Conservation (phyloP, 2,797 vertebrate genomes). For the Sebastes umbrosus region DNA sequence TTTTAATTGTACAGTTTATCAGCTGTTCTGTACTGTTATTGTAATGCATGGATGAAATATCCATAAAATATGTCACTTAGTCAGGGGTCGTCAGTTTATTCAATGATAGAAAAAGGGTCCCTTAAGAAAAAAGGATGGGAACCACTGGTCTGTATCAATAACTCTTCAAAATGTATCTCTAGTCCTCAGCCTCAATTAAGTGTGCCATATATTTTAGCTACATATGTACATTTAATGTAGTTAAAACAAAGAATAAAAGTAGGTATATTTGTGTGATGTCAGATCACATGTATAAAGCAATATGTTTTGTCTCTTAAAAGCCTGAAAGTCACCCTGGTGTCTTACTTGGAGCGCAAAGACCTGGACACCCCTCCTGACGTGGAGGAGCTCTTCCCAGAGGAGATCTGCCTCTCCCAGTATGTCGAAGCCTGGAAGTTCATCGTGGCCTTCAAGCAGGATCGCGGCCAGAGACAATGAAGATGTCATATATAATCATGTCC, state of each 20-base stretch:
- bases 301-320: constrained; percentile 73
- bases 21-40: too few relatives aligned
- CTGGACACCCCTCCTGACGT: constrained; percentile 77
- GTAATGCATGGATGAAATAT: too few relatives aligned
- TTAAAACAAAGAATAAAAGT: background rate
- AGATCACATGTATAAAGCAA: background rate
- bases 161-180: background rate
- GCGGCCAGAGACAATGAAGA: constrained; percentile 58
- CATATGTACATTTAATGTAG: background rate
- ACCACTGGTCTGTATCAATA: background rate
- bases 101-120: too few relatives aligned
- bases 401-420: constrained; percentile 83
- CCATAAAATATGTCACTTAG: too few relatives aligned
- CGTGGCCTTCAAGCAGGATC: constrained; percentile 80
- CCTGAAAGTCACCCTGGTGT: constrained; percentile 82
- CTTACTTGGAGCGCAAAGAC: constrained; percentile 85
- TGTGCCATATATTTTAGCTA: background rate
- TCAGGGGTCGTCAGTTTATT: too few relatives aligned
- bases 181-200: background rate
- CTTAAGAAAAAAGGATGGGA: too few relatives aligned
- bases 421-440: constrained; percentile 88
- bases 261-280: background rate
- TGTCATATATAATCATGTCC: background rate
- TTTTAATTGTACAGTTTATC: too few relatives aligned
- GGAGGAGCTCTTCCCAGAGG: constrained; percentile 82